phyloP scores from a whole-genome alignment of 1,140 invertebrate genomes.

The Hylyphantes graminicola region DNA sequence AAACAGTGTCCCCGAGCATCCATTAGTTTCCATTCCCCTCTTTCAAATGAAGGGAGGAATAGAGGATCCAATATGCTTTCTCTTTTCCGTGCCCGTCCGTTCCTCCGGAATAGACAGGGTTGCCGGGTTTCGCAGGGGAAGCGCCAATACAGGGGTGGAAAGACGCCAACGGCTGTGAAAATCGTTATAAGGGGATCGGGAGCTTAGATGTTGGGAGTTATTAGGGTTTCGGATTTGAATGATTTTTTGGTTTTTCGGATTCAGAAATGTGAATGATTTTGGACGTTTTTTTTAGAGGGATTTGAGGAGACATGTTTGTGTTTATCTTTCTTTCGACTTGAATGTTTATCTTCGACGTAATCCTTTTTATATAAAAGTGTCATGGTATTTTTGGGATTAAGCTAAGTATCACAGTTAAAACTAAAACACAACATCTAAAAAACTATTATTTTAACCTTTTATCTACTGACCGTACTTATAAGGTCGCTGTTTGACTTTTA shows the following conservation, averaged over 20 bases:
- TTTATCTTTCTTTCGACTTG: too few species aligned
- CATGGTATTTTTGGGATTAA: background rate
- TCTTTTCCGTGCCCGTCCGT: background rate
- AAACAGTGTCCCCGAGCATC: background rate
- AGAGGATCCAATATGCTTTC: background rate
- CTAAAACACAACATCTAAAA: background rate
- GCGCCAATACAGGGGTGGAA: slow-evolving; percentile 2
- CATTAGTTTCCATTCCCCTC: slow-evolving; percentile 38
- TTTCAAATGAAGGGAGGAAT: slow-evolving; percentile 10
- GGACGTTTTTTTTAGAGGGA: too few species aligned
- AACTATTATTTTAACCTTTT: too few species aligned
- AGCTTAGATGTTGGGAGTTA: too few species aligned
- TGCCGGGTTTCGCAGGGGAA: slow-evolving; percentile 1
- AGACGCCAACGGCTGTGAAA: background rate
- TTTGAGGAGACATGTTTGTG: too few species aligned
- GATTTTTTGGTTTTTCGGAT: too few species aligned
- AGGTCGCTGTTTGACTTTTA: too few species aligned
- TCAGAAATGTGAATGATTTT: too few species aligned
- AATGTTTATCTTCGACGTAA: background rate
- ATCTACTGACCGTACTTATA: too few species aligned
- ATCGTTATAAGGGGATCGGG: too few species aligned
- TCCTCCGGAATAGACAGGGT: slow-evolving; percentile 20
- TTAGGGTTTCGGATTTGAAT: too few species aligned
- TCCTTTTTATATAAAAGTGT: background rate
- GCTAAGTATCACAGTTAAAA: background rate